Base-by-base conservation (phyloP, 1,140 invertebrate genomes). In the Nephotettix cincticeps region DNA sequence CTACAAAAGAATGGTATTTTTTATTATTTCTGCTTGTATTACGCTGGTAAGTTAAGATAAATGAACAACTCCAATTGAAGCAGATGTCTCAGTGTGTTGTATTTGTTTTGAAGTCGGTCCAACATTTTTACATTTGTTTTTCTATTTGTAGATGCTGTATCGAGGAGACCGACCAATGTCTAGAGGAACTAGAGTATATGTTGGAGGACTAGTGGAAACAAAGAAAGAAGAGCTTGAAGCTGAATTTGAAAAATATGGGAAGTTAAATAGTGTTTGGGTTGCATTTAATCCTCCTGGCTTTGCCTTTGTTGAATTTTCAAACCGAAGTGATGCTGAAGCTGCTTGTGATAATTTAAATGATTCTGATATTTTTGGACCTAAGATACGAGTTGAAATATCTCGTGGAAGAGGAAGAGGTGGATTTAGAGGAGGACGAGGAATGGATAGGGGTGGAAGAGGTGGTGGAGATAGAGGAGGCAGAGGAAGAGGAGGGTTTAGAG, bases 281-380 rank as follows among this genome's bases (percentile, higher is more conserved):
- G 95, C 95, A 40, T 90, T 95, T 79, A 97, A 97, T 82, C 95
- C 94, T 75, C 93, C 90, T 76, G 96, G 96, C 75, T 99, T 99
- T 86, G 98, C 97, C 65, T 99, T 99, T 86, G 93, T 99, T 78
- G 97, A 99, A 84, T 99, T 98, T 86, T 93, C 96, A 82, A 96
- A 96, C 81, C 87, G 90, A 77, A 90, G 94, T 78, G 96, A 99
- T 85, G 97, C 96, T 29, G 93, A 97, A 81, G 90, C 96, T 81
- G 95, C 96, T 43, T 95, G 94, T 80, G 91, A 91, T 81, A 93
- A 88, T 75, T 86, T 98, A 78, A 97, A 99, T 83, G 96, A 96
- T 71, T 88, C 89, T 72, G 91, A 92, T 77, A 85, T 93, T 74
- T 82, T 91, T 82, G 92, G 93, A 73, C 89, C 89, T 70, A 93